These are phyloP conservation scores for Aptenodytes forsteri DNA, from an alignment of 2,113 vertebrate genomes.

Conservation along the genomic window DNA sequence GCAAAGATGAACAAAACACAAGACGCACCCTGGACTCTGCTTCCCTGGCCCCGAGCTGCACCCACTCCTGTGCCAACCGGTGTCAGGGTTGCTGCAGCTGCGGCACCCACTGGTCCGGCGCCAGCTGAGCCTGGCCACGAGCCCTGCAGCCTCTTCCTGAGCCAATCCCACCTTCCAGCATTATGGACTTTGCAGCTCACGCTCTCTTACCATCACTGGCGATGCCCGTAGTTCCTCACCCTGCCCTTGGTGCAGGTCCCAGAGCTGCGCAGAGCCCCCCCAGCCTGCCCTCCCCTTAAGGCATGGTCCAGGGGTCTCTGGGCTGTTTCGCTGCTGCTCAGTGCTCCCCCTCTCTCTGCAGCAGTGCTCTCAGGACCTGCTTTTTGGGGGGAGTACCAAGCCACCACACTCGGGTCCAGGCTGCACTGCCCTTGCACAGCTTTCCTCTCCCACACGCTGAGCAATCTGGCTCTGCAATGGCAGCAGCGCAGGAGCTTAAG, in stretches of 20 bases:
- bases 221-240: not conserved
- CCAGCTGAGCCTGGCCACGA: not conserved
- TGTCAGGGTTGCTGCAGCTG: not conserved
- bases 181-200: not conserved
- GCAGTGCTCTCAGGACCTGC: not conserved
- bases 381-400: not conserved
- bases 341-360: not conserved
- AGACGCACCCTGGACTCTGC: not conserved
- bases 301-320: not conserved
- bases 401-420: not conserved
- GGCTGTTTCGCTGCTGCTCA: not conserved
- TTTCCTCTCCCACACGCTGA: not conserved
- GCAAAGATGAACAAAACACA: accelerated
- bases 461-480: not conserved
- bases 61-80: not conserved
- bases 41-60: not conserved
- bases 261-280: not conserved
- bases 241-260: not conserved
- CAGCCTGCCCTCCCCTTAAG: not conserved
- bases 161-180: not conserved
- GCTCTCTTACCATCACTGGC: not conserved
- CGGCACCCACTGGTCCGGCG: not conserved
- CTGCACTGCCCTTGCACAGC: not conserved
- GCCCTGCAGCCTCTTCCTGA: not conserved
- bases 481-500: not conserved